Evolutionary conservation across 2,113 vertebrate genomes (phyloP).

Genomic region (Etia nguti): DNA sequence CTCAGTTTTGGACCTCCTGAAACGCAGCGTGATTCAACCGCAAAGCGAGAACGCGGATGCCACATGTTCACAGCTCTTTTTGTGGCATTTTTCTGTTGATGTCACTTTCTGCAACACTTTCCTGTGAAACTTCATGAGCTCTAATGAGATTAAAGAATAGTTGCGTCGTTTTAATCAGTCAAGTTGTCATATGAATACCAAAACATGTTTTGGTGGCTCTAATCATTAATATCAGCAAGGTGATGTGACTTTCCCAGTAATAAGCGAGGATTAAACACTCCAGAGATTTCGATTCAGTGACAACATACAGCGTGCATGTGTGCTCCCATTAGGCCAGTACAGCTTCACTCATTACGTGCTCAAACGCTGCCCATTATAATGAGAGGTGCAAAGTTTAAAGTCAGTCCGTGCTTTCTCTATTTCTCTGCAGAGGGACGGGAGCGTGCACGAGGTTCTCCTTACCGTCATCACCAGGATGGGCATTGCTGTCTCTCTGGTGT

Average conservation of each 20-base stretch:
- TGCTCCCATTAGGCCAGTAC: neutral
- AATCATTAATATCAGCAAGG: neutral
- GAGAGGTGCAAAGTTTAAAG: neutral
- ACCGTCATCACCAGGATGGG: slow-evolving; percentile 95
- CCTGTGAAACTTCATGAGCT: neutral
- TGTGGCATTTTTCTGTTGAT: slow-evolving; percentile 13
- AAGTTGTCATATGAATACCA: neutral
- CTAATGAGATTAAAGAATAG: neutral
- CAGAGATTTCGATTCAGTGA: neutral
- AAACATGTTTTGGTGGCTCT: neutral
- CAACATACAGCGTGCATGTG: neutral
- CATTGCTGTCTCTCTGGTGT: slow-evolving; percentile 93
- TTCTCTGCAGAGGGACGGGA: slow-evolving; percentile 79
- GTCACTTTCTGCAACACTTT: neutral
- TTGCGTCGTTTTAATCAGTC: neutral
- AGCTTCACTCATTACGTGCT: neutral
- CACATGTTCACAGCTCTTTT: neutral
- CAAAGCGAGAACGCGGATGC: neutral
- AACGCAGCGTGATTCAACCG: neutral
- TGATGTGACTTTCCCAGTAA: neutral
- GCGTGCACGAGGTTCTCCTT: slow-evolving; percentile 90
- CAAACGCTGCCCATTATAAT: neutral
- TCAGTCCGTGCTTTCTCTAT: neutral
- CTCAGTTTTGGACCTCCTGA: slow-evolving; percentile 24
- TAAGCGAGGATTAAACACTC: neutral